A percentile compares a stretch with the other conserved stretches of the same genome.
Evolutionary conservation across 2,113 vertebrate species (phyloP).

Genomic region (Rhea americana): DNA sequence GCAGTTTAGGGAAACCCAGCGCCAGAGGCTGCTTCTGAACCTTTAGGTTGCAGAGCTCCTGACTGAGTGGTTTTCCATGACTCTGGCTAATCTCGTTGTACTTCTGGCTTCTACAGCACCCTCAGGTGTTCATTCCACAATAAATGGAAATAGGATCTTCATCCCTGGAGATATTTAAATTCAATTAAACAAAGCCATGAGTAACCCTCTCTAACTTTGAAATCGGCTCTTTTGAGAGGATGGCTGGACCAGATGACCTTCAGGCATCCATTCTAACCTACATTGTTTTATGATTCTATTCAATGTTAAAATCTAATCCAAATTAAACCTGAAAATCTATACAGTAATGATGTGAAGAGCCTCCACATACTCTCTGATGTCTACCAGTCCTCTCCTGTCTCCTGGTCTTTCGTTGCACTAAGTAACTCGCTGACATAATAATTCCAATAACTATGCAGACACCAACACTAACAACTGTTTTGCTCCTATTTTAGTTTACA

Average conservation of each 20-base stretch:
- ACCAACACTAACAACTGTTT: neutral
- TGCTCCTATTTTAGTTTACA: neutral
- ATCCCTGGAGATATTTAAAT: neutral
- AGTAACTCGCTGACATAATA: neutral
- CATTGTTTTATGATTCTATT: neutral
- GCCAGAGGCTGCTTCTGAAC: neutral
- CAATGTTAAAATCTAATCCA: neutral
- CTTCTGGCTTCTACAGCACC: neutral
- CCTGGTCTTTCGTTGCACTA: neutral
- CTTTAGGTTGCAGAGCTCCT: neutral
- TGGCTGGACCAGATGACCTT: neutral
- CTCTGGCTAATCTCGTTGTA: neutral
- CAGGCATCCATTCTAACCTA: neutral
- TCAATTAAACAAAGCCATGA: neutral
- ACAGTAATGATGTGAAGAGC: neutral
- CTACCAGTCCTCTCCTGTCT: neutral
- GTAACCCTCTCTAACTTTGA: neutral
- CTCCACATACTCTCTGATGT: neutral
- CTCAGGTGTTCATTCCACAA: neutral
- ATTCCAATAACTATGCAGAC: neutral
- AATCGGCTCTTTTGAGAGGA: neutral
- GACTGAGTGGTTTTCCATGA: rapidly evolving
- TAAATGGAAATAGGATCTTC: neutral
- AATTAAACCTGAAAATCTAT: neutral
- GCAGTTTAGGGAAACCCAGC: neutral